Evolutionary conservation across 2,888 invertebrate genomes (phyloP), one percentile per base, ranked within the genome.

Genomic region (Lypha dubia): DNA sequence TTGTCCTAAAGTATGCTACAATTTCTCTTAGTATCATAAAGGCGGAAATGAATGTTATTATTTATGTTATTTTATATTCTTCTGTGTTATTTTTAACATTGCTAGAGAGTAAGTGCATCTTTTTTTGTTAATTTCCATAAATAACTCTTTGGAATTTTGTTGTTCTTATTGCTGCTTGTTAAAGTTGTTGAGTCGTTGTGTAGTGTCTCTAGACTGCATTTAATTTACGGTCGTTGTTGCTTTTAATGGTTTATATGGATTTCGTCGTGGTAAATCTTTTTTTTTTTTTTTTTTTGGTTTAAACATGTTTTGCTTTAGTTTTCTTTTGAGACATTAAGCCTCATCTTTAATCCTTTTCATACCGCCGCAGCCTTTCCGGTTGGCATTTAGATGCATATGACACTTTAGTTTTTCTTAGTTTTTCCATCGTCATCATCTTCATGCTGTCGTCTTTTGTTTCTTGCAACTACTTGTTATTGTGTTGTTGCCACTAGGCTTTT

Each of bases 311-410:
- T 62, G 11, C n/a, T 28, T 24, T 46, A 17, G 8, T 28, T 3
- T 53, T 4, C 13, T 74, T 38, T 41, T 7, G 49, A 49, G 38
- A 5, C 35, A 32, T 32, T 58, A 17, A 68, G 58, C 41, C 51
- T 75, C 70, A 75, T 86, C 79, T 79, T 79, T 68, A 79, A 56
- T 73, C 73, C 79, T 83, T 79, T 73, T 83, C 63, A 46, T 63
- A 85, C 85, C 83, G 86, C 85, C 83, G 86, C 86, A 79, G 79
- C 83, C 85, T 86, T 73, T 83, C 85, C 79, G 75, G 67, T 81
- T 60, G 53, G 60, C 28, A 51, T 77, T 71, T 44, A 60, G 63
- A 76, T 32, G 60, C 17, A n/a, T 35, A 77, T 63, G 58, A 73
- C 65, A 58, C 44, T 68, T 74, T 32, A 38, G 38, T 46, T 62